Conservation (phyloP, 2,888 invertebrate genomes). For the Drosophila mercatorum region DNA sequence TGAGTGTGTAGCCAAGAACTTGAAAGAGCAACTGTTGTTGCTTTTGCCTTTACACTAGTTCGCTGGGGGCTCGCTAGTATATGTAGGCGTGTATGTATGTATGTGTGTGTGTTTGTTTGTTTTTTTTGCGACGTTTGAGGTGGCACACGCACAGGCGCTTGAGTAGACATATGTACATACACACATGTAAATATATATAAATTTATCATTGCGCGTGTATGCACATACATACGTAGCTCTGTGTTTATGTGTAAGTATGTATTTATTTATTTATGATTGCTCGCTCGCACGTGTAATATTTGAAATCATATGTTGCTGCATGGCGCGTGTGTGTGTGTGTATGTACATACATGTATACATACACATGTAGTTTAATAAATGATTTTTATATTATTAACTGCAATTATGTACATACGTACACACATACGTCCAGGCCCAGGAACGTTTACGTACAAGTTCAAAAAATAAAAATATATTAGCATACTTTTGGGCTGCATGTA, state of each 20-base stretch:
- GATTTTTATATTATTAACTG: background rate
- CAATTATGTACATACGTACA: background rate
- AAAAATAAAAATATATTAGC: background rate
- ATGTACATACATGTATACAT: background rate
- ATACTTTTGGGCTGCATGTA: slow-evolving; percentile 1
- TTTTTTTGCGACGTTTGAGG: slow-evolving; percentile 5
- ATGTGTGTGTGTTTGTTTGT: slow-evolving; percentile 16
- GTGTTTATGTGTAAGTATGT: slow-evolving; percentile 3
- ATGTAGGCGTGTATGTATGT: slow-evolving; percentile 14
- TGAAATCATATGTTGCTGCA: slow-evolving; percentile 21
- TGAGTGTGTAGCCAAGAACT: slow-evolving; percentile 46
- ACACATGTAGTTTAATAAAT: too few species aligned
- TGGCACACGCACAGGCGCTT: slow-evolving; percentile 1
- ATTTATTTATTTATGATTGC: slow-evolving; percentile 10
- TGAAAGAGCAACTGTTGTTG: slow-evolving; percentile 47
- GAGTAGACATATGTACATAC: background rate
- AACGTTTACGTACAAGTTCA: too few species aligned
- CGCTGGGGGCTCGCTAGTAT: slow-evolving; percentile 66
- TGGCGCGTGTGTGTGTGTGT: background rate
- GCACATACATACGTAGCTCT: background rate
- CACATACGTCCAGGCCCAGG: too few species aligned
- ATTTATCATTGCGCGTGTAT: background rate
- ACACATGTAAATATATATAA: slow-evolving; percentile 3
- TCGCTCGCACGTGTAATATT: slow-evolving; percentile 37
- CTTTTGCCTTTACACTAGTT: slow-evolving; percentile 38